Percentiles rank a stretch among this genome's conserved stretches.
phyloP scores from a whole-genome alignment of 2,888 invertebrate genomes.

The Tenthredo livida region DNA sequence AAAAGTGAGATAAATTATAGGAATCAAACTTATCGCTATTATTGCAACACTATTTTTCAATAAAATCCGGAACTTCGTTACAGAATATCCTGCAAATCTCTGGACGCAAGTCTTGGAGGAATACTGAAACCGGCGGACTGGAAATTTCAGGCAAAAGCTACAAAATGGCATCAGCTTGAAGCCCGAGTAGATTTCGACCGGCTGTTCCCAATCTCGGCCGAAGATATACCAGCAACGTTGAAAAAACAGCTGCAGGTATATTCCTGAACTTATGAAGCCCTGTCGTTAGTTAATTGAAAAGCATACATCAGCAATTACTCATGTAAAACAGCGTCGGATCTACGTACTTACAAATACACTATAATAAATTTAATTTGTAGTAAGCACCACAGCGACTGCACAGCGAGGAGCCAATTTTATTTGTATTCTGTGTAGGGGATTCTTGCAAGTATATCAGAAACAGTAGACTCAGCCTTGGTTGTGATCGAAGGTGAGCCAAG shows the following conservation, averaged over 20 bases:
- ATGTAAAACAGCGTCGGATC: not conserved
- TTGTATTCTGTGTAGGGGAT: slow-evolving; percentile 80
- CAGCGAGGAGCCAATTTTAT: slow-evolving; percentile 35
- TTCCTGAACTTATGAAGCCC: not conserved
- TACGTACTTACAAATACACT: not conserved
- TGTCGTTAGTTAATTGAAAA: not conserved
- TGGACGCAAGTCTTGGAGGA: slow-evolving; percentile 80
- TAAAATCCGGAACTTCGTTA: not conserved
- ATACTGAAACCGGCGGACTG: slow-evolving; percentile 86
- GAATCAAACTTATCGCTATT: not conserved
- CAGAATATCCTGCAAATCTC: slow-evolving; percentile 83
- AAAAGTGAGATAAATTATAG: slow-evolving; percentile 76
- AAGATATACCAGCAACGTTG: slow-evolving; percentile 82
- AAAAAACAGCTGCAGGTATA: slow-evolving; percentile 85
- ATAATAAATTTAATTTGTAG: slow-evolving; percentile 22
- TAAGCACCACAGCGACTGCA: not conserved
- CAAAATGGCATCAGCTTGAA: slow-evolving; percentile 89
- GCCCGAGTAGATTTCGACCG: slow-evolving; percentile 89
- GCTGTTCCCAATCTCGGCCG: slow-evolving; percentile 84
- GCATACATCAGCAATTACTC: slow-evolving; percentile 10
- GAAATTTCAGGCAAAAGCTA: slow-evolving; percentile 86
- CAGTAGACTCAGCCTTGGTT: slow-evolving; percentile 84
- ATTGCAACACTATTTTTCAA: not conserved
- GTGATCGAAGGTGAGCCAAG: slow-evolving; percentile 88
- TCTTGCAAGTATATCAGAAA: slow-evolving; percentile 81